Base-by-base conservation (phyloP, 2,888 invertebrate genomes). In the Branchipolynoe longqiensis region DNA sequence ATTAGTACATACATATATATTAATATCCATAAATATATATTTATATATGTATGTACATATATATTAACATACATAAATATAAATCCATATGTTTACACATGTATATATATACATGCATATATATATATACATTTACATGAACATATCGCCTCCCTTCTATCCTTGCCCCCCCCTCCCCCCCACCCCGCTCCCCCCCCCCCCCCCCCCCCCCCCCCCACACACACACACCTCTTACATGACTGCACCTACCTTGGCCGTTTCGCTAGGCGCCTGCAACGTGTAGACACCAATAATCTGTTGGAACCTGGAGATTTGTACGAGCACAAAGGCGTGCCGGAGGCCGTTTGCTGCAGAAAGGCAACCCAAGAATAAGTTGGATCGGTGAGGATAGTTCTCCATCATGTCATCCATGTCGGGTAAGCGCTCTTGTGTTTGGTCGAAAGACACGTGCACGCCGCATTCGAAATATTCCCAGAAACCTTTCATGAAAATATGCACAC, bases 271-370 rank as follows among this genome's bases (percentile, higher is more conserved):
- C 89, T 95, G 95, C 25, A 95, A 90, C 0, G 94, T 94, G 89
- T 93, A 94, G 54, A 94, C 94, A 18, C 94, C 94, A 78, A 94
- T 93, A 33, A 95, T 93, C 88, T 95, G 95, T 86, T 94, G 94
- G 88, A 94, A 95, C 38, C 94, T 90, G 78, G 94, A 94, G 69
- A 94, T 92, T 88, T 95, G 94, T 25, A 95, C 94, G 69, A 95
- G 90, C 31, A 94, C 94, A 88, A 95, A 94, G 12, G 94, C 94
- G 90, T 94, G 90, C 85, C 93, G 93, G 38, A 94, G 87, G 31
- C 92, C 92, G 86, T 90, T 91, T 3, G 91, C 93, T 73, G 88
- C 84, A 69, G 89, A 89, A 62, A 89, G 88, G 85, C 89, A 89
- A 81, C 89, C 89, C 85, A 89, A 89, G 83, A 89, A 86, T 81